Conservation (phyloP, 2,797 vertebrate genomes). For the Serranus cabrilla region DNA sequence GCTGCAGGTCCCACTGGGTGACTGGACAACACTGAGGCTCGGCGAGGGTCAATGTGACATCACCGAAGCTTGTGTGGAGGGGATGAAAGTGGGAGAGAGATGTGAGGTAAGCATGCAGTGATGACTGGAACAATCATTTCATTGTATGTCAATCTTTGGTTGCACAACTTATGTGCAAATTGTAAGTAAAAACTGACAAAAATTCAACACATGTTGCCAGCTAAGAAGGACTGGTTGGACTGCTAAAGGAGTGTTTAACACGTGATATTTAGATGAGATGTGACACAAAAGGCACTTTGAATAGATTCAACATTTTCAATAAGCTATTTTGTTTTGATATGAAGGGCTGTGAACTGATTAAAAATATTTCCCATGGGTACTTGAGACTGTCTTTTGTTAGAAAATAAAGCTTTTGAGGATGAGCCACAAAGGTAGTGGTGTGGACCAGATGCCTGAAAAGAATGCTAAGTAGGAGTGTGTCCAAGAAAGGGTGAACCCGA, state of each 20-base stretch:
- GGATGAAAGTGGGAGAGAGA: constrained; percentile 88
- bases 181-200: neutral
- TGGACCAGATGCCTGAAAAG: neutral
- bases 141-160: neutral
- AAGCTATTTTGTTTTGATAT: too few species aligned
- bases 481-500: neutral
- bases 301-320: too few species aligned
- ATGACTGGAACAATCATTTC: neutral
- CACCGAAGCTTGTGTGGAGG: constrained; percentile 88
- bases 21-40: constrained; percentile 83
- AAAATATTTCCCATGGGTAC: too few species aligned
- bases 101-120: constrained; percentile 82
- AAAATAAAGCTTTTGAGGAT: neutral
- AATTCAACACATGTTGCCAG: neutral
- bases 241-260: too few species aligned
- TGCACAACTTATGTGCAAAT: neutral
- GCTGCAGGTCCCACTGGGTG: constrained; percentile 82
- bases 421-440: neutral
- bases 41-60: constrained; percentile 90
- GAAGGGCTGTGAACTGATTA: too few species aligned
- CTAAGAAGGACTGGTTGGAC: too few species aligned
- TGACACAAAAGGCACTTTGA: too few species aligned
- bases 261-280: too few species aligned
- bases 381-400: too few species aligned
- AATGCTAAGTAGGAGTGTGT: neutral